Base-by-base conservation (phyloP, 2,888 invertebrate species). In the Digitonthophagus gazella region DNA sequence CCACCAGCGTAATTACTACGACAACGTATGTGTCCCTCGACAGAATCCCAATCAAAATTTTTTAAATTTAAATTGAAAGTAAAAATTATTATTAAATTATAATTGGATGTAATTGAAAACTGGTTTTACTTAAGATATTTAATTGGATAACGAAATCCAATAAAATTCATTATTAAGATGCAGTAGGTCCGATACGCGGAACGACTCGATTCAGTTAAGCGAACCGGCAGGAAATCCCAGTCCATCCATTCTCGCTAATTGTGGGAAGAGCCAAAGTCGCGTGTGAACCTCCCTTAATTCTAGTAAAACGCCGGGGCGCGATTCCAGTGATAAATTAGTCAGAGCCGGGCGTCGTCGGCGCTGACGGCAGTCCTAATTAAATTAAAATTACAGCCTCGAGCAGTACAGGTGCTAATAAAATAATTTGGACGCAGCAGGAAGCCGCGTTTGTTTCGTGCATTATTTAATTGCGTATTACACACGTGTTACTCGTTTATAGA, bases 41-140 rank as follows among this genome's bases (percentile, higher is more conserved):
- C 58, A 58, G 58, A 58, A 20, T 8, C 19, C 18, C 20, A 44
- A 76, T 44, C 6, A 8, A 3, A 8, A 44, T 44, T 3, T 44
- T 1, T 44, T 44, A 8, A 44, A 8, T 44, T 44, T 8, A 8
- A 44, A 44, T 44, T 22, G n/a, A n/a, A n/a, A n/a, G n/a, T 44
- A 44, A 8, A 3, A 8, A 44, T 44, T 2, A 2, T 3, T 44
- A 2, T 44, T 44, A 8, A 44, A 8, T 44, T 44, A 44, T 44
- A 44, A 44, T 44, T 22, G n/a, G n/a, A n/a, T n/a, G n/a, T n/a
- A 22, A 22, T 22, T 44, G 11, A 44, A 8, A 44, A 44, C 28
- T 3, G 28, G 28, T 44, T 44, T 44, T 5, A 6, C 28, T 44
- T 44, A n/a, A n/a, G n/a, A n/a, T n/a, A n/a, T 44, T 6, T 44